phyloP scores from a whole-genome alignment of 2,888 invertebrate genomes.

The Anthrax anthrax region DNA sequence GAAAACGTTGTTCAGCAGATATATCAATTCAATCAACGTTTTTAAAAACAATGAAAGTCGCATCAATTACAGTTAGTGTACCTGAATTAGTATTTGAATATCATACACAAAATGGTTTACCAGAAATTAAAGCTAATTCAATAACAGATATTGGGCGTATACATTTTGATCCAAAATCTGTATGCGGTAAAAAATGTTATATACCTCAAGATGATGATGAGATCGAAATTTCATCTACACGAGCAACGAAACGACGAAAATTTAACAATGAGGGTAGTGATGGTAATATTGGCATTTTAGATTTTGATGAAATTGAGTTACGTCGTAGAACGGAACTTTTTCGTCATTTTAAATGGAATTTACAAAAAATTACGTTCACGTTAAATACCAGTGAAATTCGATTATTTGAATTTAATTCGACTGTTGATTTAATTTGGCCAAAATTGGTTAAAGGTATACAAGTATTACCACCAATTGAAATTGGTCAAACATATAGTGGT shows the following conservation, averaged over 20 bases:
- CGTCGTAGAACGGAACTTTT: slow-evolving; percentile 28
- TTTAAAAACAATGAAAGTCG: slow-evolving; percentile 61
- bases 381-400: slow-evolving; percentile 29
- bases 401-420: slow-evolving; percentile 27
- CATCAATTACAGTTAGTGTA: slow-evolving; percentile 39
- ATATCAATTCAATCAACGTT: slow-evolving; percentile 71
- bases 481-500: slow-evolving; percentile 24
- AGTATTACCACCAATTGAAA: slow-evolving; percentile 25
- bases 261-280: no score
- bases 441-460: slow-evolving; percentile 26
- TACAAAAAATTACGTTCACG: slow-evolving; percentile 27
- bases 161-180: slow-evolving; percentile 56
- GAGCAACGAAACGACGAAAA: no score
- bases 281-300: slow-evolving; percentile 10
- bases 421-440: slow-evolving; percentile 32
- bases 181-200: slow-evolving; percentile 41
- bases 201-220: slow-evolving; percentile 15
- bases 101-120: slow-evolving; percentile 25
- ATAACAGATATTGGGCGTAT: slow-evolving; percentile 43
- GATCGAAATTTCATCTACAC: no score
- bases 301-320: slow-evolving; percentile 28
- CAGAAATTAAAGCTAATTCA: slow-evolving; percentile 37
- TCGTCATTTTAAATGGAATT: slow-evolving; percentile 26
- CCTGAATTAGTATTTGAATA: slow-evolving; percentile 45
- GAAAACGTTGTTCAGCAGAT: slow-evolving; percentile 60